Percentiles rank a stretch among this genome's conserved stretches.
Evolutionary conservation across 1,140 invertebrate genomes (phyloP).

Genomic region (Conus ventricosus): DNA sequence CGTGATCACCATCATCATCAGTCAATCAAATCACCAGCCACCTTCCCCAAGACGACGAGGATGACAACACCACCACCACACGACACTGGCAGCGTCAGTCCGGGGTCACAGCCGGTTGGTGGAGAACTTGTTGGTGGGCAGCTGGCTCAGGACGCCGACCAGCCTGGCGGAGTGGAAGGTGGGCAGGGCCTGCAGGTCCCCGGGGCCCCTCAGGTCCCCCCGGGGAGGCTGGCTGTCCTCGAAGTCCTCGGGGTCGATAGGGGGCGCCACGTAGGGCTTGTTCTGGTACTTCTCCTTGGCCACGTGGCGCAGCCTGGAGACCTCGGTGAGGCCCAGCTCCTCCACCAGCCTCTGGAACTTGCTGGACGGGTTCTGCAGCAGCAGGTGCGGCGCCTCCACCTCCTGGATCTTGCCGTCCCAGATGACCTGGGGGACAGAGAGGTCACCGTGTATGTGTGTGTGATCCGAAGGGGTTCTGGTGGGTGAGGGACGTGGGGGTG

Average conservation of each 20-base stretch:
- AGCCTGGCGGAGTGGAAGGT: slow-evolving; percentile 54
- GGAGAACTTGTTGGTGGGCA: slow-evolving; percentile 57
- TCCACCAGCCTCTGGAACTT: slow-evolving; percentile 46
- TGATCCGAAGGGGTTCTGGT: no score
- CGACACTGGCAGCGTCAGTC: background rate
- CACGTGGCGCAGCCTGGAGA: slow-evolving; percentile 43
- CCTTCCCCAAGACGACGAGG: no score
- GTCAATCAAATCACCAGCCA: no score
- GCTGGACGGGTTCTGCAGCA: slow-evolving; percentile 53
- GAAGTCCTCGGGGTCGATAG: slow-evolving; percentile 50
- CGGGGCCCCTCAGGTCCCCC: slow-evolving; percentile 33
- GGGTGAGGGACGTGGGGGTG: no score
- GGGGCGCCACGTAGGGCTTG: slow-evolving; percentile 55
- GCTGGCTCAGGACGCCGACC: slow-evolving; percentile 52
- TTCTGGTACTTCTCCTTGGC: slow-evolving; percentile 58
- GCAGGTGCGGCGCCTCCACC: slow-evolving; percentile 51
- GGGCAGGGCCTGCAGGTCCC: slow-evolving; percentile 44
- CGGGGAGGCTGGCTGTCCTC: slow-evolving; percentile 36
- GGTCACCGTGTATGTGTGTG: background rate
- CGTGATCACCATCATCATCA: no score
- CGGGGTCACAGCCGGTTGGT: slow-evolving; percentile 47
- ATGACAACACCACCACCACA: background rate
- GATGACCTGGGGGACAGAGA: slow-evolving; percentile 42
- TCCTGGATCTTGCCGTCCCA: slow-evolving; percentile 52
- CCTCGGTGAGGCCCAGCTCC: slow-evolving; percentile 46